Conservation (phyloP, 2,888 invertebrate species). For the Epiblema foenella region DNA sequence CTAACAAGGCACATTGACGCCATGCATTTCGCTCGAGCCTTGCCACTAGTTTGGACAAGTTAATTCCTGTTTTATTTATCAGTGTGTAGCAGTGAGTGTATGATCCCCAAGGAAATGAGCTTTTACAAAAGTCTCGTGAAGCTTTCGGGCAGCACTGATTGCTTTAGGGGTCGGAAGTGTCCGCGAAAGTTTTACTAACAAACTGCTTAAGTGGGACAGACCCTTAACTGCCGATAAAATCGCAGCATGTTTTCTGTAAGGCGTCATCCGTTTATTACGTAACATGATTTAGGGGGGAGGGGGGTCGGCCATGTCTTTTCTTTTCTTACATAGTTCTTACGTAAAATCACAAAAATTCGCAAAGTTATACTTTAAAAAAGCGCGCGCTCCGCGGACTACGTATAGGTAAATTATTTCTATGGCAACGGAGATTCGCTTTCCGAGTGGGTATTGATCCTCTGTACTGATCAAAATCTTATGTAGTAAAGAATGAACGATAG, state of each 20-base stretch:
- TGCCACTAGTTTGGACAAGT: constrained; percentile 24
- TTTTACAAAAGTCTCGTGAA: constrained; percentile 49
- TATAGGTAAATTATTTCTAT: too few species aligned
- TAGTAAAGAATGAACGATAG: too few species aligned
- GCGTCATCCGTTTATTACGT: too few species aligned
- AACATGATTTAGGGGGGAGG: too few species aligned
- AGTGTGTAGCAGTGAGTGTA: constrained; percentile 37
- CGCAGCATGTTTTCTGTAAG: background rate
- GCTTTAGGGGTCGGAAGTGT: constrained; percentile 50
- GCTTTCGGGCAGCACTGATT: constrained; percentile 53
- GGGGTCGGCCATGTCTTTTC: too few species aligned
- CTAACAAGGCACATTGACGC: background rate
- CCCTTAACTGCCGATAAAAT: background rate
- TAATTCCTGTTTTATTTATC: constrained; percentile 40
- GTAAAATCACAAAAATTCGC: too few species aligned
- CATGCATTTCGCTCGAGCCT: background rate
- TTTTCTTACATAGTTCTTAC: too few species aligned
- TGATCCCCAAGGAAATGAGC: constrained; percentile 46
- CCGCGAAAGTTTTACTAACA: constrained; percentile 38
- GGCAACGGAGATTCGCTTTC: too few species aligned
- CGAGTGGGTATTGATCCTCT: too few species aligned
- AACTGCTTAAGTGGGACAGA: constrained; percentile 32
- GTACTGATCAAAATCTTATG: too few species aligned
- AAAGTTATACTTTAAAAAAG: too few species aligned
- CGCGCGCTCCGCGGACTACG: too few species aligned